A percentile compares a stretch with the other conserved stretches of the same genome.
phyloP scores from a whole-genome alignment of 1,140 invertebrate genomes.

The Elysia chlorotica region DNA sequence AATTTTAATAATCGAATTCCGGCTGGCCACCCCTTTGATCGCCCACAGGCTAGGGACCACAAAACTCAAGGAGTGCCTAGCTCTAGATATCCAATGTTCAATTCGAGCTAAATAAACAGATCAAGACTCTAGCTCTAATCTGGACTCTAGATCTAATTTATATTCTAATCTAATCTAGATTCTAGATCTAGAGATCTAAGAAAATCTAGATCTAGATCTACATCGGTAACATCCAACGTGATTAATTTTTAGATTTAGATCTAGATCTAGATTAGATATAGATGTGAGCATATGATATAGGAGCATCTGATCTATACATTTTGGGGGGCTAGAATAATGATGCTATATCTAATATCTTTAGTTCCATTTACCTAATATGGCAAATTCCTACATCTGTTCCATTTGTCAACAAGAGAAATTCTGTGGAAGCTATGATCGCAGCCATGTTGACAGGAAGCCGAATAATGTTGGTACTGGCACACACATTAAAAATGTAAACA shows the following conservation, averaged over 20 bases:
- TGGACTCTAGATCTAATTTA: too few species aligned
- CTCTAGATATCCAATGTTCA: too few species aligned
- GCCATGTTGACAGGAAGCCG: slow-evolving; percentile 17
- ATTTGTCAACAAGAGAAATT: neutral
- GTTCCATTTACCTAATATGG: slow-evolving; percentile 9
- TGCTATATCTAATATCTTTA: neutral
- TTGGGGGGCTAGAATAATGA: neutral
- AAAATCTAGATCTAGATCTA: neutral
- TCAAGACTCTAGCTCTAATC: too few species aligned
- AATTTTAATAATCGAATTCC: too few species aligned
- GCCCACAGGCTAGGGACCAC: too few species aligned
- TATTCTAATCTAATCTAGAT: too few species aligned
- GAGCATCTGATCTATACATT: neutral
- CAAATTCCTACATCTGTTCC: neutral
- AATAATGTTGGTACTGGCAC: neutral
- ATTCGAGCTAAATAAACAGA: too few species aligned
- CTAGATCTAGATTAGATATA: slow-evolving; percentile 6
- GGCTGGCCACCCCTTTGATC: too few species aligned
- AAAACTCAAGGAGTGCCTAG: too few species aligned
- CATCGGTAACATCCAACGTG: neutral
- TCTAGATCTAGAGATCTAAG: too few species aligned
- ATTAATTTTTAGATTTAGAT: slow-evolving; percentile 1
- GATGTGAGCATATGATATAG: neutral
- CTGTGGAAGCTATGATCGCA: neutral
- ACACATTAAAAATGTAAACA: slow-evolving; percentile 12